Evolutionary conservation across 2,797 vertebrate species (phyloP), one percentile per base, ranked within the genome.

Genomic region (Mastacembelus armatus): DNA sequence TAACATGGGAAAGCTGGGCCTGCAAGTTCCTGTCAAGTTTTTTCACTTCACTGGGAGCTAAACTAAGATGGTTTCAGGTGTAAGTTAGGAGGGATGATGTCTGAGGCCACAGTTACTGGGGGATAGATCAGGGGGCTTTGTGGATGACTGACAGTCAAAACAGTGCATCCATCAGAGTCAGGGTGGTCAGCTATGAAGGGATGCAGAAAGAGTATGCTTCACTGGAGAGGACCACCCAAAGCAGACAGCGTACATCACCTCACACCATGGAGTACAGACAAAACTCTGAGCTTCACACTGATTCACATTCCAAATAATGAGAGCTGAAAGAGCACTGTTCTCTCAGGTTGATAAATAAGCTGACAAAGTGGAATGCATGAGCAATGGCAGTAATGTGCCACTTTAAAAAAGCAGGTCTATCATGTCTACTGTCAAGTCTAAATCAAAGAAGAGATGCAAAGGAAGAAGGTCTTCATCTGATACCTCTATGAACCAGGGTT

Each of bases 191-290:
- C 70, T 42, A 79, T 68, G 84, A 85, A 61, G 62, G 69, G 81
- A 86, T 85, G 74, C 60, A 29, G 67, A 49, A 65, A 80, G 73
- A 48, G 35, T 54, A 76, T 24, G 86, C 83, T 74, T 80, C 76
- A 70, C 71, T 83, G 70, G 62, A 72, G 71, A 73, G 77, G 93
- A 94, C 93, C 93, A 94, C 93, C 93, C 93, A 93, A 90, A 66
- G 70, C 76, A 89, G 83, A 66, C 78, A 56, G 77, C 44, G 48
- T 71, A 77, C 60, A 19, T 82, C 56, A 66, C 73, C 74, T 86
- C 79, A 80, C 83, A 70, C 77, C 81, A 81, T 45, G 66, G 72
- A 81, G 62, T 57, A 57, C 64, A 86, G 77, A 91, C 86, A 85
- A 89, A 86, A 90, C 85, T 84, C 64, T 71, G 82, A 83, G 65